These are phyloP conservation scores for Crenuchus spilurus DNA, from an alignment of 2,797 vertebrate species.

Conservation along the genomic window DNA sequence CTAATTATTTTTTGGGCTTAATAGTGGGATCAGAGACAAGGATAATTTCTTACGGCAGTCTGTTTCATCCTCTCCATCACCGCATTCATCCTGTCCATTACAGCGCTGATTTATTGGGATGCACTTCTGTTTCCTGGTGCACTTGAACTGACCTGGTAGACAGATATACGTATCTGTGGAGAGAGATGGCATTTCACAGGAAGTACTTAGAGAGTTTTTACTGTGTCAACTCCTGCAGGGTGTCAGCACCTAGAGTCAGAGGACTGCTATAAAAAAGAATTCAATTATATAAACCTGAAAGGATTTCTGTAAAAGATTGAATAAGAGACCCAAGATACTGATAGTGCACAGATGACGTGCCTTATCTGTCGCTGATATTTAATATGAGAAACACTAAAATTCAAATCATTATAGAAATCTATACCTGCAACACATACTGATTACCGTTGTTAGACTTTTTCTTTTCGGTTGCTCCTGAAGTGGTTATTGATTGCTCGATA, in stretches of 20 bases:
- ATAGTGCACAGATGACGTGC: not conserved
- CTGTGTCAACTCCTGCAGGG: not conserved
- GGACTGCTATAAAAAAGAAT: not conserved
- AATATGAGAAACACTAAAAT: slow-evolving; percentile 22
- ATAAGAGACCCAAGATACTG: not conserved
- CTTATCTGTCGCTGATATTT: slow-evolving; percentile 13
- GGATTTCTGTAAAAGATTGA: slow-evolving; percentile 1
- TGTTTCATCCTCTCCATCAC: slow-evolving; percentile 93
- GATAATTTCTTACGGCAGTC: slow-evolving; percentile 90
- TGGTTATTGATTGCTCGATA: slow-evolving; percentile 52
- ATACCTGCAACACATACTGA: slow-evolving; percentile 39
- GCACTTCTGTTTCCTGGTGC: slow-evolving; percentile 91
- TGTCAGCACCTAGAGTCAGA: slow-evolving; percentile 13
- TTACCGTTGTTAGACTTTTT: slow-evolving; percentile 33
- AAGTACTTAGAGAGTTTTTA: slow-evolving; percentile 13
- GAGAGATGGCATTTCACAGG: slow-evolving; percentile 21
- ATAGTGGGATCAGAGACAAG: slow-evolving; percentile 3
- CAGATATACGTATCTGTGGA: slow-evolving; percentile 93
- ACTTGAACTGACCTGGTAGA: slow-evolving; percentile 97
- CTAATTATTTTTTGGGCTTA: no score
- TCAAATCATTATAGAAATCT: slow-evolving; percentile 42
- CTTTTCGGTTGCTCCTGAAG: slow-evolving; percentile 47
- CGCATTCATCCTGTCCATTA: slow-evolving; percentile 97
- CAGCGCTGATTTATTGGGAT: slow-evolving; percentile 87
- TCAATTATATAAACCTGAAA: slow-evolving; percentile 23